These are phyloP conservation scores for Pyrrhosoma nymphula DNA, from an alignment of 2,888 invertebrate genomes.

Conservation along the genomic window DNA sequence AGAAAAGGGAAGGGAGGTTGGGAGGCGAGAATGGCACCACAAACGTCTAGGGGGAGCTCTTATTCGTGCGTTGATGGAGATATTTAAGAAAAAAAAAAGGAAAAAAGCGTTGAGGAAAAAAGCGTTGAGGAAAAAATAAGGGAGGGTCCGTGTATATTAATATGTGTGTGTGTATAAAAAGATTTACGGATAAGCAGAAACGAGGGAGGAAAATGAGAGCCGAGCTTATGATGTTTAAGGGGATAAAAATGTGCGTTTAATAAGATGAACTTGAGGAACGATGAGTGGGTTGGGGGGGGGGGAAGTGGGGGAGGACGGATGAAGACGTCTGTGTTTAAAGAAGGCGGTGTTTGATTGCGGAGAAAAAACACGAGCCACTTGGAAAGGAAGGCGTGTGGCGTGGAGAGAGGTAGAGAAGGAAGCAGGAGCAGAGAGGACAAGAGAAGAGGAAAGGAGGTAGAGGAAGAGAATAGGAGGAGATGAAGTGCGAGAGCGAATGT, in stretches of 20 bases:
- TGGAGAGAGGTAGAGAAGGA: background rate
- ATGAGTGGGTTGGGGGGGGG: too few relatives aligned
- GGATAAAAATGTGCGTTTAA: background rate
- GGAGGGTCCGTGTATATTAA: too few relatives aligned
- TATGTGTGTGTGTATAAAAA: background rate
- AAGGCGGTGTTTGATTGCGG: too few relatives aligned
- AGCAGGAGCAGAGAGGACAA: background rate
- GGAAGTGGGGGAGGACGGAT: background rate
- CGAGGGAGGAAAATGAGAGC: background rate
- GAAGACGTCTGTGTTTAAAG: background rate
- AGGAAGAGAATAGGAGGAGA: too few relatives aligned
- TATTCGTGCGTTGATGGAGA: background rate
- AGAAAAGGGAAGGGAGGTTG: background rate
- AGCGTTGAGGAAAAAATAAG: background rate
- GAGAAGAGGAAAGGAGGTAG: background rate
- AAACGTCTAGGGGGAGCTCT: background rate
- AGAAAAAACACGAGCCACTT: too few relatives aligned
- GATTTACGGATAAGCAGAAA: background rate
- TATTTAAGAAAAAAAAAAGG: background rate
- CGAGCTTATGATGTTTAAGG: conserved; percentile 2
- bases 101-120: background rate
- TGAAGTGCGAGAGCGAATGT: too few relatives aligned
- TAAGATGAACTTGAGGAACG: background rate
- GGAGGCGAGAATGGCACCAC: background rate
- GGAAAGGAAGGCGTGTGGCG: background rate